Percentiles rank a stretch among this genome's conserved stretches.
Conservation (phyloP, 1,140 invertebrate species). For the Ruditapes philippinarum region DNA sequence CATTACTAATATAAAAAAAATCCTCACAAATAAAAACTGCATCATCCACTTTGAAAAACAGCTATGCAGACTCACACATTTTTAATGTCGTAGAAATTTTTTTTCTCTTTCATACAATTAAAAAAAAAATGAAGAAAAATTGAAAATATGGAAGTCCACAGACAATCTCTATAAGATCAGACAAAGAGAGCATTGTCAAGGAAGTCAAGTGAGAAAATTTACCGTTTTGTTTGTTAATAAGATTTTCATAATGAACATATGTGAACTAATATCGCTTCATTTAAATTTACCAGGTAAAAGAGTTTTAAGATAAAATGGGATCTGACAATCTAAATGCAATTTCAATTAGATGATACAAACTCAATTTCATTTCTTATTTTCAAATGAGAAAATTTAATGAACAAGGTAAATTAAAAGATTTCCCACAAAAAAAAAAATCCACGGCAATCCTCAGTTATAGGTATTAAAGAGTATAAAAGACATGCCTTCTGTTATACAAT, state of each 20-base stretch:
- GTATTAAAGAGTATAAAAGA: background rate
- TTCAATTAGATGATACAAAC: background rate
- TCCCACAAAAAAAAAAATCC: too few relatives aligned
- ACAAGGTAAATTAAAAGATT: background rate
- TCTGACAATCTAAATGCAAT: background rate
- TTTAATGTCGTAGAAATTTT: too few relatives aligned
- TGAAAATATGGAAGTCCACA: background rate
- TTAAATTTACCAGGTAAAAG: background rate
- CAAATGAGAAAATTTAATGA: background rate
- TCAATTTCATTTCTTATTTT: background rate
- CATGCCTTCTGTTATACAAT: too few relatives aligned
- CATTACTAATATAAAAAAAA: too few relatives aligned
- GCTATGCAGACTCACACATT: too few relatives aligned
- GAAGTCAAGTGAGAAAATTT: background rate
- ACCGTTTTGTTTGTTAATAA: background rate
- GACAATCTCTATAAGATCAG: background rate
- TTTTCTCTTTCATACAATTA: background rate
- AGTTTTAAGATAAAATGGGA: background rate
- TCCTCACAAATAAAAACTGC: too few relatives aligned
- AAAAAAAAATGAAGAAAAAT: too few relatives aligned
- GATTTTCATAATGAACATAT: constrained; percentile 16
- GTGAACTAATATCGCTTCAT: background rate
- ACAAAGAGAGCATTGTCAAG: too few relatives aligned
- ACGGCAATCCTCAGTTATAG: too few relatives aligned
- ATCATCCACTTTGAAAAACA: too few relatives aligned